Evolutionary conservation across 2,797 vertebrate genomes (phyloP).

Genomic region (Pangasius sanitwongsei): DNA sequence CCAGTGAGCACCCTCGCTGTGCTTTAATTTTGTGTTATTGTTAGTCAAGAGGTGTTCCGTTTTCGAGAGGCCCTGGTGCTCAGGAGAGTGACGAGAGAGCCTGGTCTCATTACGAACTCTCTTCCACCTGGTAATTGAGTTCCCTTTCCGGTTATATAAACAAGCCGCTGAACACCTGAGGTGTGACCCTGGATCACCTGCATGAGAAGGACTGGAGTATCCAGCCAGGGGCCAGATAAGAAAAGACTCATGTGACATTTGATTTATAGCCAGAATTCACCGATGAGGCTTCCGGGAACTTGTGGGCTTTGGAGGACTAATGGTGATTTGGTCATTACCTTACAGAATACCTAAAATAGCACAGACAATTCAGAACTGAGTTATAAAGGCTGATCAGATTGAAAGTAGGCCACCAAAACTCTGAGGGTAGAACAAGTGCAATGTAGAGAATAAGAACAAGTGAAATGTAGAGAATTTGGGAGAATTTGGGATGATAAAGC

Average conservation of each 20-base stretch:
- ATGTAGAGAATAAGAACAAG: constrained; percentile 18
- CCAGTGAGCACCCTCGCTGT: constrained; percentile 54
- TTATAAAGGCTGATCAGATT: constrained; percentile 24
- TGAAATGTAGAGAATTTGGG: not conserved
- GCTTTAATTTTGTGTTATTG: constrained; percentile 61
- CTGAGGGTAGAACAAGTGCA: constrained; percentile 27
- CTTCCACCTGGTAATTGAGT: constrained; percentile 51
- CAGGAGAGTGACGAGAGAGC: constrained; percentile 47
- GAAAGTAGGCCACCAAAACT: constrained; percentile 42
- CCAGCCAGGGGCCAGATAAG: constrained; percentile 38
- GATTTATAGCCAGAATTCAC: constrained; percentile 52
- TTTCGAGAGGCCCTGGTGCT: constrained; percentile 30
- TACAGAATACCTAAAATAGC: constrained; percentile 42
- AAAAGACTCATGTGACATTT: constrained; percentile 45
- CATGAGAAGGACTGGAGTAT: constrained; percentile 38
- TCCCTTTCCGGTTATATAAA: constrained; percentile 60
- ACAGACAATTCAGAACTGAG: constrained; percentile 23
- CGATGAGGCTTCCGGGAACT: constrained; percentile 32
- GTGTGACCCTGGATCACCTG: constrained; percentile 56
- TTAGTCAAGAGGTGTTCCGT: constrained; percentile 51
- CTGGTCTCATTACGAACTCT: constrained; percentile 49
- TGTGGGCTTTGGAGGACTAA: constrained; percentile 47
- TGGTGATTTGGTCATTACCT: constrained; percentile 46
- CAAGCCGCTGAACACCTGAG: constrained; percentile 56
- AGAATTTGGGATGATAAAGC: constrained; percentile 23